phyloP scores from a whole-genome alignment of 2,113 vertebrate genomes.

The Chitala chitala region DNA sequence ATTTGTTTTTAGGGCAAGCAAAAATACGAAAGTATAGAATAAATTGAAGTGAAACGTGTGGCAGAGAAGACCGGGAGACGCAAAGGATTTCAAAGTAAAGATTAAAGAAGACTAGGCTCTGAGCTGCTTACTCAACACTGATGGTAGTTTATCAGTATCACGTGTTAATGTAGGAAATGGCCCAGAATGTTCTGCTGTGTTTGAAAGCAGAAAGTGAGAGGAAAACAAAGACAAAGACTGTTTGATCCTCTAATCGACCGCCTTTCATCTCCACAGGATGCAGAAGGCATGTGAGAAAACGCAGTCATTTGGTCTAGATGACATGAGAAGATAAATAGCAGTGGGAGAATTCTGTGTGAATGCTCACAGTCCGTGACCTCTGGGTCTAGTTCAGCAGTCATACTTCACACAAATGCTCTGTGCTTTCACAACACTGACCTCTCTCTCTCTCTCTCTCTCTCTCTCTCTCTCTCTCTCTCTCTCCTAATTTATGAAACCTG shows the following conservation, averaged over 20 bases:
- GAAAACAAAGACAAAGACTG: slow-evolving; percentile 3
- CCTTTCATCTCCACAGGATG: not conserved
- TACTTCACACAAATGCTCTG: too few relatives aligned
- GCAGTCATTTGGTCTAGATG: not conserved
- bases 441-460: not conserved
- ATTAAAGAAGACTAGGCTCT: not conserved
- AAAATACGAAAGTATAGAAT: not conserved
- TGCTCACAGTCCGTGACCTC: too few relatives aligned
- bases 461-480: too few relatives aligned
- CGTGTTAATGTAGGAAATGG: not conserved
- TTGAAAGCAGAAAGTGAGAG: not conserved
- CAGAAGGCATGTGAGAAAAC: not conserved
- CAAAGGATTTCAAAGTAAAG: not conserved
- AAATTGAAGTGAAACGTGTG: slow-evolving; percentile 4
- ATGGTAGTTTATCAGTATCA: not conserved
- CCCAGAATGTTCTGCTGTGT: not conserved
- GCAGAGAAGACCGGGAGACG: not conserved
- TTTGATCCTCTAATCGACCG: not conserved
- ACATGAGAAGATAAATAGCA: not conserved
- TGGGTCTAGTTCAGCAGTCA: slow-evolving; percentile 7
- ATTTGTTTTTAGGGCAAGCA: slow-evolving; percentile 5
- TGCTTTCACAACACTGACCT: too few relatives aligned
- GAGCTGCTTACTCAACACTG: not conserved
- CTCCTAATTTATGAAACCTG: too few relatives aligned
- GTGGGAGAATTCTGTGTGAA: too few relatives aligned